Evolutionary conservation across 2,113 vertebrate genomes (phyloP).

Genomic region (Gymnarchus niloticus): DNA sequence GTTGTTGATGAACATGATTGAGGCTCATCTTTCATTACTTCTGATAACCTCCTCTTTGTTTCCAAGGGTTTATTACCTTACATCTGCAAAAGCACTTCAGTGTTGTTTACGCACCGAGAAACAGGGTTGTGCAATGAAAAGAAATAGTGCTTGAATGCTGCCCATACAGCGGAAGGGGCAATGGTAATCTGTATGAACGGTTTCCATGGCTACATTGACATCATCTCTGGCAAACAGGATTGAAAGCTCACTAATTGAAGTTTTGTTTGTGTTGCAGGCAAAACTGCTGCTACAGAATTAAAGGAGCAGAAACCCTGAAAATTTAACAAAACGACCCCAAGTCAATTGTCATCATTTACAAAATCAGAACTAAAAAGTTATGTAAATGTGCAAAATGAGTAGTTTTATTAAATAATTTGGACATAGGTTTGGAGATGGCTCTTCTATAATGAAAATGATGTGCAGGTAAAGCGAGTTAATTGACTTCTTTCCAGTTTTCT

Average conservation of each 20-base stretch:
- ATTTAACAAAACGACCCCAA: constrained; percentile 1
- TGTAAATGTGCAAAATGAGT: background rate
- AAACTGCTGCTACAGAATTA: constrained; percentile 41
- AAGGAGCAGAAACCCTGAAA: constrained; percentile 31
- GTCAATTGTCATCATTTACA: constrained; percentile 3
- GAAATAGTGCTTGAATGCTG: constrained; percentile 61
- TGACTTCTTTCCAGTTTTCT: background rate
- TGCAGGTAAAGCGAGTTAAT: background rate
- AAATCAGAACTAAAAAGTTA: background rate
- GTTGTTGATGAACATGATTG: background rate
- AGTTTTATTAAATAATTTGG: background rate
- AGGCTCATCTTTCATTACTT: background rate
- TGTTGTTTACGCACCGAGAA: constrained; percentile 58
- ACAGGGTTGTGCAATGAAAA: constrained; percentile 52
- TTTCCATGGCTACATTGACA: constrained; percentile 85
- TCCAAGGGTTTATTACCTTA: background rate
- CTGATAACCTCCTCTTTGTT: background rate
- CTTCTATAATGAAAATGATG: background rate
- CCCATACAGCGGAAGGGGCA: constrained; percentile 59
- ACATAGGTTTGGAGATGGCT: background rate
- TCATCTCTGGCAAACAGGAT: constrained; percentile 67
- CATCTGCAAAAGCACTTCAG: constrained; percentile 19
- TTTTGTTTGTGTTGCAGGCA: constrained; percentile 52
- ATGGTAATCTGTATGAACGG: constrained; percentile 69
- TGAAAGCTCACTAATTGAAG: constrained; percentile 69